phyloP scores from a whole-genome alignment of 2,113 vertebrate species.

The Scomber japonicus region DNA sequence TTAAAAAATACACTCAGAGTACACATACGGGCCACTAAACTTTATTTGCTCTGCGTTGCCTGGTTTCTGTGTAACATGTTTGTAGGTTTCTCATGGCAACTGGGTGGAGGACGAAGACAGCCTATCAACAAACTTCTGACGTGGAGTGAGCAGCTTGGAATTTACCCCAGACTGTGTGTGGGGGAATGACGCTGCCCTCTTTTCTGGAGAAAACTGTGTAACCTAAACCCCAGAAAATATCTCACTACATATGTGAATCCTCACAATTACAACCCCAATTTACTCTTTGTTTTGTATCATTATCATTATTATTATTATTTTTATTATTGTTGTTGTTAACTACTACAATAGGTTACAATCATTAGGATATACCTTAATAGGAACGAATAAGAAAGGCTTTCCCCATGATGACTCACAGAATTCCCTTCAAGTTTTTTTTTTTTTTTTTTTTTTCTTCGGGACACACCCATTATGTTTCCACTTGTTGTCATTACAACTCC shows the following conservation, averaged over 20 bases:
- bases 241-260: background rate
- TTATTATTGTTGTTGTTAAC: background rate
- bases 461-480: slow-evolving; percentile 50
- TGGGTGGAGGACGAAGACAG: slow-evolving; percentile 22
- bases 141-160: slow-evolving; percentile 44
- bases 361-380: background rate
- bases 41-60: slow-evolving; percentile 28
- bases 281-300: background rate
- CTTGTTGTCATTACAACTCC: background rate
- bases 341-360: too few species aligned
- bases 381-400: background rate
- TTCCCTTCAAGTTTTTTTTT: slow-evolving; percentile 10
- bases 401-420: slow-evolving; percentile 1
- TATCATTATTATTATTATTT: background rate
- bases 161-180: slow-evolving; percentile 26
- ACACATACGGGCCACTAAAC: background rate
- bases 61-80: slow-evolving; percentile 22
- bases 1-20: background rate
- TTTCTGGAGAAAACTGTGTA: slow-evolving; percentile 29
- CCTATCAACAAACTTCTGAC: slow-evolving; percentile 14
- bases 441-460: slow-evolving; percentile 16
- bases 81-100: slow-evolving; percentile 60
- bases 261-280: background rate
- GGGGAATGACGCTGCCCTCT: slow-evolving; percentile 9
- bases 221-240: slow-evolving; percentile 31